Conservation (phyloP, 1,140 invertebrate genomes). For the Marisa cornuarietis region DNA sequence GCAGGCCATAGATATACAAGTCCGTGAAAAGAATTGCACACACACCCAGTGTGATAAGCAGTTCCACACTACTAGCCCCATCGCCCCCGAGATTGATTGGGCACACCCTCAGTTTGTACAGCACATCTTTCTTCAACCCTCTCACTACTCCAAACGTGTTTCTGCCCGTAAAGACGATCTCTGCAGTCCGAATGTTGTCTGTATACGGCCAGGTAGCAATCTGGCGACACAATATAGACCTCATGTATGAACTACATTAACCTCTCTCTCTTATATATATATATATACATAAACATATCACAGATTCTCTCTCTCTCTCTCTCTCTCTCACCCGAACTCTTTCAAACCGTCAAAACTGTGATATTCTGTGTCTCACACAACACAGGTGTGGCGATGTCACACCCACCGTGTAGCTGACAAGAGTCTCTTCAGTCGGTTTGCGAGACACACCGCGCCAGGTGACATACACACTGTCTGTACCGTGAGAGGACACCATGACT, state of each 20-base stretch:
- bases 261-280: too few species aligned
- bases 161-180: constrained; percentile 20
- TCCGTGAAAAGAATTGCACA: not conserved
- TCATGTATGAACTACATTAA: too few species aligned
- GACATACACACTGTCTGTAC: constrained; percentile 24
- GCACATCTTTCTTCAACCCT: constrained; percentile 36
- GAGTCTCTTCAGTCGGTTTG: constrained; percentile 15
- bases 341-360: too few species aligned
- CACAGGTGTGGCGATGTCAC: too few species aligned
- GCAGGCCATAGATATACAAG: too few species aligned
- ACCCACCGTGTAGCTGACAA: constrained; percentile 23
- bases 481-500: constrained; percentile 18
- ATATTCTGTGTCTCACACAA: too few species aligned
- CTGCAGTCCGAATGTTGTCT: constrained; percentile 29
- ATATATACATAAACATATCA: too few species aligned
- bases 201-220: constrained; percentile 29
- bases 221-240: constrained; percentile 13
- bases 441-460: constrained; percentile 21
- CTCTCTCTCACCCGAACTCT: too few species aligned
- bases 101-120: constrained; percentile 45
- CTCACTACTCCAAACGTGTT: constrained; percentile 35
- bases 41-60: constrained; percentile 48
- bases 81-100: constrained; percentile 43
- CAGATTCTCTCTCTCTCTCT: too few species aligned
- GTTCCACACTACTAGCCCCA: constrained; percentile 45